Evolutionary conservation across 2,797 vertebrate genomes (phyloP), one percentile per base, ranked within the genome.

Genomic region (Eulemur mongoz): DNA sequence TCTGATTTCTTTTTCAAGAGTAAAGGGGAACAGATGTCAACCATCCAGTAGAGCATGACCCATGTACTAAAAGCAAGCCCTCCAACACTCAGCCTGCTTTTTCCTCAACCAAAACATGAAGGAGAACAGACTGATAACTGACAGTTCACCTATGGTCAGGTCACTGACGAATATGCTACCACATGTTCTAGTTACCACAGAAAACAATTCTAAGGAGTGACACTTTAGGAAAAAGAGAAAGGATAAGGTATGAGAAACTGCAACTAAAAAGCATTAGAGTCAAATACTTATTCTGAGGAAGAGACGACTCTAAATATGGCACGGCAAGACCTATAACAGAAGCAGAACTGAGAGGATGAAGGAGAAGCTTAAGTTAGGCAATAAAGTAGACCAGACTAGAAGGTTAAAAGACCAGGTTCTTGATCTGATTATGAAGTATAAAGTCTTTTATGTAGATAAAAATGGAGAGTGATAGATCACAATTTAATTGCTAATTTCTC

Each of bases 21-120:
- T 13, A 93, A 97, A 89, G 11, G 6, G 43, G 5, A 86, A 43
- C 17, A 96, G 32, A 52, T 72, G 45, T 67, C 35, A 82, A 67
- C 10, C 52, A 40, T n/a, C 35, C 45, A 86, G 63, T 7, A 83
- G 22, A 84, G 20, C 13, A 78, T 61, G n/a, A 94, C 61, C 4
- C 32, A 85, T 23, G 54, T 32, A 38, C 40, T 81, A 81, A 93
- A 95, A 89, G 59, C 50, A 93, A 52, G 20, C 3, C 25, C 43
- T 91, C 59, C 13, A 85, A 82, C 52, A 73, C 14, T 76, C 13
- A 87, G 76, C 1, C 23, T 81, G 40, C n/a, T 85, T 85, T 79
- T 67, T 82, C 45, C 32, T 95, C 86, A 95, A 96, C 22, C 25
- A 92, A 95, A 96, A 73, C 48, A 38, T 40, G 18, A 87, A 82